Percentiles rank a stretch among this genome's conserved stretches.
Evolutionary conservation across 2,888 invertebrate genomes (phyloP).

Genomic region (Troides aeacus): DNA sequence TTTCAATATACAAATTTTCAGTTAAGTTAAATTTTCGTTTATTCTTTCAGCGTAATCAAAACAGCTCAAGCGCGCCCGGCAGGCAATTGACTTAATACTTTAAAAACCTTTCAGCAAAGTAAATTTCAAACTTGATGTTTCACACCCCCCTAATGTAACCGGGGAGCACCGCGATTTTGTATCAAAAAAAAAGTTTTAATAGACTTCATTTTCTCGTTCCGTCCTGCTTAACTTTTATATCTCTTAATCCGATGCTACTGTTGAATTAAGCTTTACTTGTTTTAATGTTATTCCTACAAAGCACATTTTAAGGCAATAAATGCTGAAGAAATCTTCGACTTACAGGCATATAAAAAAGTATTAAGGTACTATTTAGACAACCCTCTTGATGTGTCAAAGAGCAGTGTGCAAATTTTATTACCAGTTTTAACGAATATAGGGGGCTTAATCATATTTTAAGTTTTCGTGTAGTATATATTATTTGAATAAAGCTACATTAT

Average conservation of each 20-base stretch:
- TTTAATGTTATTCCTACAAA: neutral
- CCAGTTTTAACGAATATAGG: no score
- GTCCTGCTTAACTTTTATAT: conserved; percentile 12
- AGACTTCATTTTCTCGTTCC: conserved; percentile 11
- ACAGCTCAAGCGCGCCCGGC: conserved; percentile 23
- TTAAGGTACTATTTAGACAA: no score
- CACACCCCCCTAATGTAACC: conserved; percentile 19
- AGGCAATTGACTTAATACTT: conserved; percentile 28
- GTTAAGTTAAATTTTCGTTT: conserved; percentile 13
- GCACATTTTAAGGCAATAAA: neutral
- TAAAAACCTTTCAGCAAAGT: conserved; percentile 30
- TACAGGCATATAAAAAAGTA: neutral
- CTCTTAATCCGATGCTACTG: conserved; percentile 6
- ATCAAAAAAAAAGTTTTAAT: conserved; percentile 21
- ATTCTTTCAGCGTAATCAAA: conserved; percentile 22
- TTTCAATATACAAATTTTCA: conserved; percentile 9
- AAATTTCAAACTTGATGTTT: conserved; percentile 29
- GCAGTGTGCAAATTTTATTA: no score
- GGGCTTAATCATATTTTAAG: no score
- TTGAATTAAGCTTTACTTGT: neutral
- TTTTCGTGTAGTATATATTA: no score
- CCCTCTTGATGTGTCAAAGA: no score
- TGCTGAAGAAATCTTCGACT: neutral
- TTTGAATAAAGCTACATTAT: no score
- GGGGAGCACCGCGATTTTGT: conserved; percentile 18